A percentile compares a stretch with the other conserved stretches of the same genome.
phyloP scores from a whole-genome alignment of 2,888 invertebrate species.

The Phoenoteleia sp. region DNA sequence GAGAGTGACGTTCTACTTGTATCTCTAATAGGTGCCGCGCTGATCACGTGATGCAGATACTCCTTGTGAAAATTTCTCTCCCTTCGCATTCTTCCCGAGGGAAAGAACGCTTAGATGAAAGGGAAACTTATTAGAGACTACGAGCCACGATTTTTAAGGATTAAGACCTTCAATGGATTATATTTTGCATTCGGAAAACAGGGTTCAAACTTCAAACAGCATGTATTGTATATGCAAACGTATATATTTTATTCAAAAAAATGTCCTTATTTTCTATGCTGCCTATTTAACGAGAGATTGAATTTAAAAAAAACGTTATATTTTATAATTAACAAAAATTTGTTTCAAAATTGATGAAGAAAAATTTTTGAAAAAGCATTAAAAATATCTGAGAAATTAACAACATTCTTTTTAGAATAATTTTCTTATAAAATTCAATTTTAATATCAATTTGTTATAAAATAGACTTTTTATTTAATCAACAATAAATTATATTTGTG shows the following conservation, averaged over 20 bases:
- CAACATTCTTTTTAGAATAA: background rate
- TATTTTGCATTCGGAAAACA: constrained; percentile 47
- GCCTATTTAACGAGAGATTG: too few species aligned
- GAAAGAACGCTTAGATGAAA: constrained; percentile 56
- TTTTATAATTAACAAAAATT: too few species aligned
- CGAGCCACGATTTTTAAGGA: constrained; percentile 58
- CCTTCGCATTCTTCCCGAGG: constrained; percentile 57
- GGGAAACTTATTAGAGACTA: constrained; percentile 66
- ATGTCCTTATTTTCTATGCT: too few species aligned
- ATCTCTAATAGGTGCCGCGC: constrained; percentile 42
- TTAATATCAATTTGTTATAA: too few species aligned
- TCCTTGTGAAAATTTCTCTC: constrained; percentile 63
- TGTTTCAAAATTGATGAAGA: too few species aligned
- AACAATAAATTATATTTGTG: too few species aligned
- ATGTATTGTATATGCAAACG: constrained; percentile 61
- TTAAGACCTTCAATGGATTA: constrained; percentile 58
- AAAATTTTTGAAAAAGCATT: too few species aligned
- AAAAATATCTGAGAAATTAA: too few species aligned
- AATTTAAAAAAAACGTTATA: too few species aligned
- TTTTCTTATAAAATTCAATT: too few species aligned
- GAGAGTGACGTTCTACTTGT: constrained; percentile 43
- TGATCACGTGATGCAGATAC: constrained; percentile 59
- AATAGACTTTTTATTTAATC: too few species aligned
- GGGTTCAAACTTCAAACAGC: constrained; percentile 42
- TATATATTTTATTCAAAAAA: too few species aligned